Evolutionary conservation across 2,113 vertebrate species (phyloP), one percentile per base, ranked within the genome.

Genomic region (Picathartes gymnocephalus): DNA sequence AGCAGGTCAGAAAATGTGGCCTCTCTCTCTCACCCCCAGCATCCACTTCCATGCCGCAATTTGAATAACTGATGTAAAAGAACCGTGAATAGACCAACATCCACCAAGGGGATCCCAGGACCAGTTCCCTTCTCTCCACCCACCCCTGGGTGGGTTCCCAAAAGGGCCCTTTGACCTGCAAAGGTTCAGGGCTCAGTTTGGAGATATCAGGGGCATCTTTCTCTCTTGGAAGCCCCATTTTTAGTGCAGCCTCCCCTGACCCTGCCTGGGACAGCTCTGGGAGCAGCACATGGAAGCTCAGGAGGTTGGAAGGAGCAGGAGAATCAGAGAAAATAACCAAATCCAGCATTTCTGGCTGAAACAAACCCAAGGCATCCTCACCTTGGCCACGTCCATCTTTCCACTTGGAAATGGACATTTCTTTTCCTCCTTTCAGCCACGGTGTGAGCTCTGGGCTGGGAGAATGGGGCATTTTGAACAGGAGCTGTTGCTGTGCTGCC

Each of bases 401-500:
- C 61, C 14, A 4, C 53, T 82, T 4, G 19, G 50, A 61, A 16
- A 19, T 40, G 42, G 23, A 15, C 14, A 28, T 17, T n/a, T 51
- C 40, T 20, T 27, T 2, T 12, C 68, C 15, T 44, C 27, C 72
- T 77, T 93, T 72, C 57, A 90, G 66, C 80, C 62, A 8, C 10
- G 18, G 33, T 11, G 42, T 74, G 82, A 91, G 39, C 69, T 54
- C 51, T 44, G 65, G 74, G 23, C 11, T 8, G 57, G 45, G 16
- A 19, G 35, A 48, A 10, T 3, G 39, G 70, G 33, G 74, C 69
- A 70, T 93, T 96, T 95, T 39, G 53, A 51, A 48, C 18, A 15
- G 58, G 81, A 37, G 73, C 82, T 84, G 91, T 93, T 90, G 92
- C 92, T 86, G 88, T 61, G 93, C 93, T 86, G 95, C 48, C 72